Conservation (phyloP, 2,797 vertebrate genomes). For the Hyperoplus immaculatus region DNA sequence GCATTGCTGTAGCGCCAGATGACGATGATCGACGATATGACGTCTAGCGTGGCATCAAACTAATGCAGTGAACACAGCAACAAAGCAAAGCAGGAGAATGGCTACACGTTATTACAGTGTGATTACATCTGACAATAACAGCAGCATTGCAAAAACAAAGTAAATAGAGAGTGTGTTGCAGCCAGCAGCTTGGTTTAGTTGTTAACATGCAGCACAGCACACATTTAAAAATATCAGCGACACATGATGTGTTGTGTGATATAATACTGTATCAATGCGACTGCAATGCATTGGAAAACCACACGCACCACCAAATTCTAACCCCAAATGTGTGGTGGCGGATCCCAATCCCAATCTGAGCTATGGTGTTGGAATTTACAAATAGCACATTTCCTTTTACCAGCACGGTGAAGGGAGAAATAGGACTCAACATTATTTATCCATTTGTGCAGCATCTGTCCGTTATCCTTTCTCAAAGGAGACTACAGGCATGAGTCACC, state of each 20-base stretch:
- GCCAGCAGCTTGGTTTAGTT: not conserved
- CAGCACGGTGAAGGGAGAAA: not conserved
- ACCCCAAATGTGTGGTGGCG: not conserved
- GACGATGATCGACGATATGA: constrained; percentile 93
- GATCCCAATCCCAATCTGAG: not conserved
- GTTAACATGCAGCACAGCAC: not conserved
- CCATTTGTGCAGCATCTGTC: not conserved
- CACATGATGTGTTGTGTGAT: not conserved
- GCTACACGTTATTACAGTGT: not conserved
- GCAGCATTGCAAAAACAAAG: not conserved
- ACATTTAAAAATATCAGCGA: not conserved
- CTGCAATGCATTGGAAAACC: not conserved
- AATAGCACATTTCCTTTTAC: not conserved
- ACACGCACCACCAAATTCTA: not conserved
- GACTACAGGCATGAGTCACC: constrained; percentile 1
- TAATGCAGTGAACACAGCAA: constrained; percentile 68
- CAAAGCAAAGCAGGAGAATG: not conserved
- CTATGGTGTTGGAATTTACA: not conserved
- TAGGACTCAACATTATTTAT: not conserved
- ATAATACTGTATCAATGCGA: not conserved
- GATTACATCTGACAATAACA: not conserved
- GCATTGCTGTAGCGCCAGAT: constrained; percentile 97
- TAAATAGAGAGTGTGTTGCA: not conserved
- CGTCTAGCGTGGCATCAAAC: constrained; percentile 94
- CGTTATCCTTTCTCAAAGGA: not conserved